phyloP scores from a whole-genome alignment of 2,888 invertebrate genomes.

The Phengaris alcon region DNA sequence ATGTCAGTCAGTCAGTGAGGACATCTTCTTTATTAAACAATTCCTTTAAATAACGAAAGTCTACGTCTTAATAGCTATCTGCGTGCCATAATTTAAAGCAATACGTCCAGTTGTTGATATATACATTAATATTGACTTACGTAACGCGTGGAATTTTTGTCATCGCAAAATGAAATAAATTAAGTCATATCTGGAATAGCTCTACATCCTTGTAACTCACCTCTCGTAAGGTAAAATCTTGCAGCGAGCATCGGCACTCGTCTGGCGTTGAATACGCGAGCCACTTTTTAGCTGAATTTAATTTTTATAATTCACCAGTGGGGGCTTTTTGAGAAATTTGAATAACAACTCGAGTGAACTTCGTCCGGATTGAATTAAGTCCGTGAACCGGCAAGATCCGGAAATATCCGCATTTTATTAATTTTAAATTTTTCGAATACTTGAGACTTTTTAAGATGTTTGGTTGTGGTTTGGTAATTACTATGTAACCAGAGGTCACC shows the following conservation, averaged over 20 bases:
- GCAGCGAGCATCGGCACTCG: conserved; percentile 70
- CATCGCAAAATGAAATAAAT: neutral
- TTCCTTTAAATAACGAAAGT: too few species aligned
- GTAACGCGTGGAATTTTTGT: neutral
- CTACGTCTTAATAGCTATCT: too few species aligned
- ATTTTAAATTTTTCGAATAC: conserved; percentile 22
- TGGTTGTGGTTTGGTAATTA: neutral
- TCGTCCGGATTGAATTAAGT: conserved; percentile 36
- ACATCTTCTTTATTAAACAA: too few species aligned
- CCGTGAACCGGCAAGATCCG: conserved; percentile 29
- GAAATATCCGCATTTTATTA: conserved; percentile 18
- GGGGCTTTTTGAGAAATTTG: conserved; percentile 37
- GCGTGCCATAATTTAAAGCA: too few species aligned
- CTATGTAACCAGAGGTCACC: too few species aligned
- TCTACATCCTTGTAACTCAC: conserved; percentile 38
- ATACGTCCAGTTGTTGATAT: too few species aligned
- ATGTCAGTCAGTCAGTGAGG: too few species aligned
- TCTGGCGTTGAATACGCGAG: conserved; percentile 57
- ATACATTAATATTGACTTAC: too few species aligned
- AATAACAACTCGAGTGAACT: conserved; percentile 40
- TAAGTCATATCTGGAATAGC: conserved; percentile 38
- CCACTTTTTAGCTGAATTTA: conserved; percentile 51
- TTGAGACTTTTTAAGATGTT: neutral
- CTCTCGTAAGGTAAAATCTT: conserved; percentile 61
- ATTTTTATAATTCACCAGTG: conserved; percentile 46